Base-by-base conservation (phyloP, 2,113 vertebrate species). In the Stictonetta naevosa region DNA sequence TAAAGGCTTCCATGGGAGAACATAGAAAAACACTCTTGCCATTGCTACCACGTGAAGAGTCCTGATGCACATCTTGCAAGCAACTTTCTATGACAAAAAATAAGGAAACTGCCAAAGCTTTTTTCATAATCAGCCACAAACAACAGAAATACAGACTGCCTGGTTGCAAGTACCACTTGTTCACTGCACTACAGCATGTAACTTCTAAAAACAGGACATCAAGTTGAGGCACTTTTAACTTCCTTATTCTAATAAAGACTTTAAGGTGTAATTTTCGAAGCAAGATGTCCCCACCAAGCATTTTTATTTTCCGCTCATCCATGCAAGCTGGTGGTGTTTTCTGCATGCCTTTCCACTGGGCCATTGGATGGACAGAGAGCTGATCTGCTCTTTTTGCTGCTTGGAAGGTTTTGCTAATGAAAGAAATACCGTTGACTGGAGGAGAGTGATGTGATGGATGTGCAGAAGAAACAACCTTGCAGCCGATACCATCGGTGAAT, bases 401-500 rank as follows among this genome's bases (percentile, higher is more conserved):
- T 85, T 77, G 75, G 66, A 77, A 73, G 23, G 38, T 55, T 90
- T 90, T 76, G 42, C 31, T 81, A 11, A 76, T 68, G 71, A 59
- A 48, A 86, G 26, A 21, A 28, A 38, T 26, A 72, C 4, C 2
- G 2, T 40, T 74, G 38, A 20, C 18, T 77, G 42, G 34, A 72
- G 50, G 44, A 84, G 25, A 63, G 50, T 40, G 42, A 53, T 50
- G 62, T 55, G 58, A 80, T 0, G 1, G 31, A 38, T 25, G 7
- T 88, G 64, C 34, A 82, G 71, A 77, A 69, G 34, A 73, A 83
- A 48, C 58, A 48, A 17, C 31, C 46, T 80, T 92, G 44, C 55
- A 80, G 63, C 83, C 87, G 83, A 86, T 36, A 29, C 53, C 82
- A 94, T 86, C 73, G 38, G 76, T 38, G 63, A 95, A 94, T 84